Evolutionary conservation across 2,113 vertebrate species (phyloP), one percentile per base, ranked within the genome.

Genomic region (Muntiacus muntjak): DNA sequence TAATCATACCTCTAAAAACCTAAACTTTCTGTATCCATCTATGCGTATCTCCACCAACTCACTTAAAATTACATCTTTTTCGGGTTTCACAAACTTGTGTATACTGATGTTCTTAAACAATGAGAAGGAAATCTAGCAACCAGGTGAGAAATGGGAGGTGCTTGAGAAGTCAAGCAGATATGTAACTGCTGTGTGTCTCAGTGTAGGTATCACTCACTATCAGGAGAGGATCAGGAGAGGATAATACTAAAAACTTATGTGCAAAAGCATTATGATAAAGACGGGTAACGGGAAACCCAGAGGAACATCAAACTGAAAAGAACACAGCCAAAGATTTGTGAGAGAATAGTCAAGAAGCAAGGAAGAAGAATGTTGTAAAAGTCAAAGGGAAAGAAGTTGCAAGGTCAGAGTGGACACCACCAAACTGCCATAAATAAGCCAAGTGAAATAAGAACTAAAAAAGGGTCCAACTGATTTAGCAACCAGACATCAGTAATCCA

Each of bases 1-100:
- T 14, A 94, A 88, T 23, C 21, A 78, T 11, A n/a, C 36, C 13
- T 91, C 88, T 94, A n/a, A 97, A 96, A 97, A 97, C 28, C 28
- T 81, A 62, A 85, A 45, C 10, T 96, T 94, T 92, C 81, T 43
- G 60, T 33, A 79, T 23, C 33, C 54, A 64, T 82, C 28, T 57
- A 36, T 64, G 40, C 23, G 28, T 87, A 81, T 57, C 47, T 82
- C 26, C 40, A 96, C 28, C 64, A 96, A 83, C 62, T 83, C 52
- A 52, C 30, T 87, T 45, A 92, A 87, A 92, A 55, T 26, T 81
- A 28, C 9, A 43, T 33, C 60, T 79, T 95, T 54, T 62, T 36
- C 55, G 52, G 45, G 7, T 90, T 94, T 93, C 64, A 90, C n/a
- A 92, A 96, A 55, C 7, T 79, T 7, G 47, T 58, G 57, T 47